A percentile compares a stretch with the other conserved stretches of the same genome.
phyloP scores from a whole-genome alignment of 2,888 invertebrate genomes.

The Aelia acuminata region DNA sequence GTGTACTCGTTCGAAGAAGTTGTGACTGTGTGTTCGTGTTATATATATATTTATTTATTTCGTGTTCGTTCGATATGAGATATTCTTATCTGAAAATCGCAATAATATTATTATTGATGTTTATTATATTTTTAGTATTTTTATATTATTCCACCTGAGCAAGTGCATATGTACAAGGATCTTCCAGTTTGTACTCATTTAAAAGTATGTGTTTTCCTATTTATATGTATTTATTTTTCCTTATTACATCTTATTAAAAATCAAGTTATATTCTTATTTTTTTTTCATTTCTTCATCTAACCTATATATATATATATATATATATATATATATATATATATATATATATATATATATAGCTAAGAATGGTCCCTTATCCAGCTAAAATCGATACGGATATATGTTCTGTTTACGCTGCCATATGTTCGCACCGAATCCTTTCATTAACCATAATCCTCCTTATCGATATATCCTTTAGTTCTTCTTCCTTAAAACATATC shows the following conservation, averaged over 20 bases:
- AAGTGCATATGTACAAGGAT: background rate
- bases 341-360: background rate
- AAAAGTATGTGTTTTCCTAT: background rate
- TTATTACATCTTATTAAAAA: background rate
- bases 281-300: background rate
- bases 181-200: background rate
- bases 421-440: background rate
- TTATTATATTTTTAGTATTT: slow-evolving; percentile 32
- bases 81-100: slow-evolving; percentile 27
- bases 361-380: background rate
- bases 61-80: background rate
- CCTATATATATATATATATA: background rate
- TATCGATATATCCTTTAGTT: background rate
- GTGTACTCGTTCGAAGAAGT: too few species aligned
- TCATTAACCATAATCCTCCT: background rate
- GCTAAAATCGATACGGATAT: slow-evolving; percentile 1
- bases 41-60: too few species aligned
- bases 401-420: slow-evolving; percentile 28
- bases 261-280: background rate
- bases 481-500: background rate
- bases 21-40: background rate
- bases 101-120: background rate
- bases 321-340: too few species aligned
- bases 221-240: background rate
- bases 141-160: slow-evolving; percentile 14